Percentiles rank a stretch among this genome's conserved stretches.
These are phyloP conservation scores for Protonemura montana DNA, from an alignment of 2,888 invertebrate genomes.

Conservation along the genomic window DNA sequence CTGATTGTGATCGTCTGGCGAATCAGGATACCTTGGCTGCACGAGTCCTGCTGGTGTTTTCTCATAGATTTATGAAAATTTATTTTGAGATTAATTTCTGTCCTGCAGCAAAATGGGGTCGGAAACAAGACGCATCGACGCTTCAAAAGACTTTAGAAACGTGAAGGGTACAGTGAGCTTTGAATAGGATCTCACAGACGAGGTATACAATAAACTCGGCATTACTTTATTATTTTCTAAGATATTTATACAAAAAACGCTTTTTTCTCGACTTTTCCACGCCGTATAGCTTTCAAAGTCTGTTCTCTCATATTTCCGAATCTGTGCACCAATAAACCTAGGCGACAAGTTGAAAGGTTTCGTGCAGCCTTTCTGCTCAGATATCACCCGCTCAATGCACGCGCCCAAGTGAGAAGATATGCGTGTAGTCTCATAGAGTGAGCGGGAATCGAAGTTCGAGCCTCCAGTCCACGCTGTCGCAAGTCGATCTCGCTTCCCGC, in stretches of 20 bases:
- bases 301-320: background rate
- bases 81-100: background rate
- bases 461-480: background rate
- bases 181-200: background rate
- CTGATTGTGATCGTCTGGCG: background rate
- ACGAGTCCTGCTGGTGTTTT: background rate
- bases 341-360: background rate
- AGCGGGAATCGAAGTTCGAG: no score
- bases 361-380: background rate
- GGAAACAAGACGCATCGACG: background rate
- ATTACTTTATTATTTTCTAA: background rate
- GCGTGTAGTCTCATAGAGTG: background rate
- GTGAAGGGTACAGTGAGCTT: background rate
- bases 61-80: background rate
- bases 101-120: background rate
- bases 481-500: no score
- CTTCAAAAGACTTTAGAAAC: background rate
- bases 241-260: background rate
- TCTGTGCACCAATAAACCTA: background rate
- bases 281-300: background rate
- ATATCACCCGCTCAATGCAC: background rate
- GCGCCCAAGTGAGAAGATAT: background rate
- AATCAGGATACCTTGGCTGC: background rate
- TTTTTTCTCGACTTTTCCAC: background rate
- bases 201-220: background rate